Evolutionary conservation across 53 echinoderm and acorn worm species (phyloP).

Genomic region (Patiria pectinifera): DNA sequence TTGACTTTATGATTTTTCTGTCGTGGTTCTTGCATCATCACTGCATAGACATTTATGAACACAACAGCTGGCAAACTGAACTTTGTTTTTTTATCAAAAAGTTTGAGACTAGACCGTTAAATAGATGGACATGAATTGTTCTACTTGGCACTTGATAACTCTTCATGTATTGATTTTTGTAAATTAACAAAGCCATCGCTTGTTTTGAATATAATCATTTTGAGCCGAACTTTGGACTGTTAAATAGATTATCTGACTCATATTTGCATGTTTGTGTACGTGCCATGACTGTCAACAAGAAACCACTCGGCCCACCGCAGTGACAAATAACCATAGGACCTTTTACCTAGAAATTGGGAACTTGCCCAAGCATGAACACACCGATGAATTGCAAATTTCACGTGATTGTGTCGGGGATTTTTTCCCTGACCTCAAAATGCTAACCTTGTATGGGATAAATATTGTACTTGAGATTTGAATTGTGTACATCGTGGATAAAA

Average conservation of each 20-base stretch:
- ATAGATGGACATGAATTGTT: neutral
- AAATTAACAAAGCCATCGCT: constrained; percentile 4
- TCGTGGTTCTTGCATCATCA: constrained; percentile 10
- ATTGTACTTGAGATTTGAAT: neutral
- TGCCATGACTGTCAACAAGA: neutral
- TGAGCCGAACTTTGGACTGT: constrained; percentile 48
- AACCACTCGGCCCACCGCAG: neutral
- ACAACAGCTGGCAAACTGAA: neutral
- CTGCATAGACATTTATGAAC: neutral
- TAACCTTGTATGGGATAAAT: neutral
- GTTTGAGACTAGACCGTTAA: neutral
- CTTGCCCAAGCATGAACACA: constrained; percentile 4
- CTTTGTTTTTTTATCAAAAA: neutral
- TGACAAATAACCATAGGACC: constrained; percentile 24
- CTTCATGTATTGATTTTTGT: constrained; percentile 12
- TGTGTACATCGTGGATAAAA: neutral
- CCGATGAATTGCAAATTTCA: constrained; percentile 1
- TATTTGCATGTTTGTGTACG: constrained; percentile 9
- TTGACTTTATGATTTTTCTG: neutral
- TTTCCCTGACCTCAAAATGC: neutral
- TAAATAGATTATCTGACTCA: constrained; percentile 39
- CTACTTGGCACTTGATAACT: neutral
- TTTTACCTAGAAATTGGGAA: constrained; percentile 22
- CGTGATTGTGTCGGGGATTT: neutral
- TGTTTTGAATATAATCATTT: constrained; percentile 53